Evolutionary conservation across 2,797 vertebrate genomes (phyloP), one percentile per base, ranked within the genome.

Genomic region (Peromyscus melanophrys): DNA sequence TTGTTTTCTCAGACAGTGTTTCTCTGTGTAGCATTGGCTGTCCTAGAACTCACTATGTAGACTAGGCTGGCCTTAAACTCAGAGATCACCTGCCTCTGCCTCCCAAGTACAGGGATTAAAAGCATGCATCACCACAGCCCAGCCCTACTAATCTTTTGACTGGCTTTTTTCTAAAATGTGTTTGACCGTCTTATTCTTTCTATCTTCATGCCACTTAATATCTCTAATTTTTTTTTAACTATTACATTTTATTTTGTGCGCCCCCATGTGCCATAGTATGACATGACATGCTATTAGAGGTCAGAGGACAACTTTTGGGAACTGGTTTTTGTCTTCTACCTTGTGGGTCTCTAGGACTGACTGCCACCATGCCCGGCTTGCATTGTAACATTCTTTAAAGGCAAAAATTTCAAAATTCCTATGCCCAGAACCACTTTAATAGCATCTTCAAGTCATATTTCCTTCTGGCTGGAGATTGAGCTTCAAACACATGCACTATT

Each of bases 321-420:
- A 46, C 40, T 27, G 73, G 25, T 46, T 43, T 43, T 76, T 46
- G 25, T 29, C 73, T 76, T 76, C 40, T 37, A 76, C 25, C 5
- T 75, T 14, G 40, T 43, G 40, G 67, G 34, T 19, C 67, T n/a
- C 67, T 69, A 34, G 37, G 73, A 46, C 6, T 43, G 73, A 43
- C 25, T 27, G 13, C 25, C 4, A 75, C 10, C 21, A 75, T 25
- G 37, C 29, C 49, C 16, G 19, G 49, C 43, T 43, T 17, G 27
- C 57, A 83, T n/a, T 21, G 65, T 69, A 92, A 6, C 25, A 77
- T 86, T 92, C 93, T 71, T 46, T 40, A 92, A 69, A 88, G 89
- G 7, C 43, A 91, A 92, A 83, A 21, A 14, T 25, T 59, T 59
- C 17, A 92, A 93, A 84, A 59, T 46, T 85, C 43, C 16, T 17